These are phyloP conservation scores for Drosophila sp. DNA, from an alignment of 1,140 invertebrate genomes.

Conservation along the genomic window DNA sequence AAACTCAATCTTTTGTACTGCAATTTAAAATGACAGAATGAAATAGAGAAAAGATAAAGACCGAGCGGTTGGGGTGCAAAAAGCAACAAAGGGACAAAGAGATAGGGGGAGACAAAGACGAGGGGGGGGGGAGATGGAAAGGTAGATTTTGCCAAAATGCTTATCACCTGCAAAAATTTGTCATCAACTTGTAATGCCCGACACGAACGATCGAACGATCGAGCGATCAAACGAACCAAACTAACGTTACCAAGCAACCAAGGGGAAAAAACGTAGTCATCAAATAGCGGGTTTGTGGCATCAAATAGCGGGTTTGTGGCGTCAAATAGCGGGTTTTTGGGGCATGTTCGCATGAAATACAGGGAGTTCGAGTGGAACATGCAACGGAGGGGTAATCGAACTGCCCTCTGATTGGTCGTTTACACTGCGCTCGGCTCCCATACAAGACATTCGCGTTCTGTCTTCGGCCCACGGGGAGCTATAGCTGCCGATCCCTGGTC, in stretches of 20 bases:
- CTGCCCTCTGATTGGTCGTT: too few relatives aligned
- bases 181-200: slow-evolving; percentile 67
- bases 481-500: not conserved
- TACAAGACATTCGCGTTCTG: too few relatives aligned
- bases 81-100: not conserved
- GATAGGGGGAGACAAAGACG: not conserved
- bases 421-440: too few relatives aligned
- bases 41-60: not conserved
- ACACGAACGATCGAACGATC: not conserved
- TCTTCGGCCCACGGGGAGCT: too few relatives aligned
- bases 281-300: too few relatives aligned
- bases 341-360: too few relatives aligned
- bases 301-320: too few relatives aligned
- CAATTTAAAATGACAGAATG: not conserved
- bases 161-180: slow-evolving; percentile 69
- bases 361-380: too few relatives aligned
- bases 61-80: not conserved
- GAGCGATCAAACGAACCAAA: not conserved
- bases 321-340: too few relatives aligned
- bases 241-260: too few relatives aligned
- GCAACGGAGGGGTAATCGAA: not conserved
- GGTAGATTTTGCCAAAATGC: slow-evolving; percentile 29
- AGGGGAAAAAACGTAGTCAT: too few relatives aligned
- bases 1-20: slow-evolving; percentile 22
- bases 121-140: slow-evolving; percentile 12